These are phyloP conservation scores for Leucoma salicis DNA, from an alignment of 2,888 invertebrate genomes.

Conservation along the genomic window DNA sequence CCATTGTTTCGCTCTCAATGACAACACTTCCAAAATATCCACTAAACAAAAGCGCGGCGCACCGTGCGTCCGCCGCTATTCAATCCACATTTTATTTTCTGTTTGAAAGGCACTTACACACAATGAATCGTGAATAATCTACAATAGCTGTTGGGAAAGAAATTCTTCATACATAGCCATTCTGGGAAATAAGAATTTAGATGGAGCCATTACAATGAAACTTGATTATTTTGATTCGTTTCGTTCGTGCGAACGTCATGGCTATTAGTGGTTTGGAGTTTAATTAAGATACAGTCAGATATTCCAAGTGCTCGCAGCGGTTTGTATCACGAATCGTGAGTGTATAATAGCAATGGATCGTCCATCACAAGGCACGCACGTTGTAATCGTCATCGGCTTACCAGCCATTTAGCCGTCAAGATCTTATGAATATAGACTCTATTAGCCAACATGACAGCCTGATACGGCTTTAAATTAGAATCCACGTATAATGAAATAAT, in stretches of 20 bases:
- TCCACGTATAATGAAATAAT: conserved; percentile 70
- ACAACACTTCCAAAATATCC: conserved; percentile 62
- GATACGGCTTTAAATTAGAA: conserved; percentile 57
- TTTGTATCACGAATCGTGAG: conserved; percentile 32
- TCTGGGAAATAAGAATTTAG: conserved; percentile 53
- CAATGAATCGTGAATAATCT: conserved; percentile 72
- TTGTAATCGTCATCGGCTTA: not conserved
- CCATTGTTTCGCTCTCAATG: conserved; percentile 53
- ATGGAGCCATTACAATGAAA: conserved; percentile 53
- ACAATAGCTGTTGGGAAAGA: conserved; percentile 62
- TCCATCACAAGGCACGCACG: conserved; percentile 34
- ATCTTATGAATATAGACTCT: conserved; percentile 25
- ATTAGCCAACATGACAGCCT: conserved; percentile 51
- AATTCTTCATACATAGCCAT: conserved; percentile 55
- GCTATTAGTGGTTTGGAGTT: conserved; percentile 48
- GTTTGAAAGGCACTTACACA: conserved; percentile 62
- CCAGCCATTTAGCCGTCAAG: not conserved
- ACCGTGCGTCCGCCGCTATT: conserved; percentile 36
- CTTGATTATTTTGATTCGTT: conserved; percentile 57
- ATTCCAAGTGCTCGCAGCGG: conserved; percentile 31
- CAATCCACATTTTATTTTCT: conserved; percentile 62
- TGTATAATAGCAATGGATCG: conserved; percentile 12
- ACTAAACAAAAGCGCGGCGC: conserved; percentile 56
- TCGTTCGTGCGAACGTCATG: conserved; percentile 44
- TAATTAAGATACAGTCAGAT: conserved; percentile 54